A percentile compares a stretch with the other conserved stretches of the same genome.
These are phyloP conservation scores for Tetanocera ferruginea DNA, from an alignment of 2,888 invertebrate species.

Conservation along the genomic window DNA sequence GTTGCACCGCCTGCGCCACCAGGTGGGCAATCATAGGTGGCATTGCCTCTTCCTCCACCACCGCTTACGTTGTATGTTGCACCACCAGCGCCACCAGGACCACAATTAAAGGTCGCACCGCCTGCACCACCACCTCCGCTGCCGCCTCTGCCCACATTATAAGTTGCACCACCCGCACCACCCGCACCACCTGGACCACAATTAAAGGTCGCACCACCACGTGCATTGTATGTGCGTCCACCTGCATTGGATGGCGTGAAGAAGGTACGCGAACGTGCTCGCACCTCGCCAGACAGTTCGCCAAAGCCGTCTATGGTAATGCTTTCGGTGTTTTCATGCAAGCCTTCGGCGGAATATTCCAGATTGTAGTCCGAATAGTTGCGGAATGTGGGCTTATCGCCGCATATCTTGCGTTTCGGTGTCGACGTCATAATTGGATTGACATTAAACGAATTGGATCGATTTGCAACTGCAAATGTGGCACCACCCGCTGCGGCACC, in stretches of 20 bases:
- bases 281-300: conserved; percentile 42
- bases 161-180: neutral
- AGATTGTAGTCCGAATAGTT: conserved; percentile 50
- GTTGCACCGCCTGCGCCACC: conserved; percentile 5
- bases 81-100: neutral
- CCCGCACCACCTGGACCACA: neutral
- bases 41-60: neutral
- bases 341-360: conserved; percentile 37
- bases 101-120: neutral
- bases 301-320: conserved; percentile 45
- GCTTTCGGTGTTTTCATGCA: conserved; percentile 45
- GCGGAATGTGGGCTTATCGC: conserved; percentile 39
- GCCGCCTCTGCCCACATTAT: neutral
- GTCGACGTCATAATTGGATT: conserved; percentile 12
- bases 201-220: neutral
- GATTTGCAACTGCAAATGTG: neutral
- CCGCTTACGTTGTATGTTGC: conserved; percentile 11
- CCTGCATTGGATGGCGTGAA: conserved; percentile 35
- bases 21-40: conserved; percentile 5
- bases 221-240: neutral
- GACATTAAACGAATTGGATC: conserved; percentile 5
- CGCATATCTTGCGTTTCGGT: conserved; percentile 14
- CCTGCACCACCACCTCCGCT: neutral
- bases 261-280: conserved; percentile 45
- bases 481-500: neutral